Base-by-base conservation (phyloP, 2,113 vertebrate species). In the Pungitius pungitius region DNA sequence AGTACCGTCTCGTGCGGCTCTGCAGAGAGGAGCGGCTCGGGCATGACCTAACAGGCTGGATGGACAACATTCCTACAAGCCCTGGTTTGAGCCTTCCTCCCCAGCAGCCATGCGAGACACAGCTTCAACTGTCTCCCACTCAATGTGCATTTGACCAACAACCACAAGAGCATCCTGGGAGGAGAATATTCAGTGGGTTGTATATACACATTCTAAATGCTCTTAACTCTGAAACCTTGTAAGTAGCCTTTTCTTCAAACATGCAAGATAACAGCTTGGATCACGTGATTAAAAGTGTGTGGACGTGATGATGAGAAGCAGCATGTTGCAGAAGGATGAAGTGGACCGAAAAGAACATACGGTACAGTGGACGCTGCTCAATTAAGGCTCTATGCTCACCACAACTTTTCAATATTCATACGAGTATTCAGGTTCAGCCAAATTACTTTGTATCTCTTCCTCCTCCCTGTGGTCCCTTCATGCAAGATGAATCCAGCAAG, bases 41-140 rank as follows among this genome's bases (percentile, higher is more conserved):
- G 73, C 47, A 58, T 71, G 81, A 89, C 60, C 78, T 39, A 83
- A 85, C 80, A 78, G 67, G 80, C 91, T 78, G 69, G 89, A 71
- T 77, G 45, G 63, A 82, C 80, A 5, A 76, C 91, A 91, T 92
- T 92, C 90, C 85, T 84, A 51, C 18, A 71, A 81, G 45, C 12
- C n/a, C 75, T 55, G 73, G 47, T 66, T 66, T 83, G 77, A 17
- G 67, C 61, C 80, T 78, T 83, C 69, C 55, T 81, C 75, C 58
- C 54, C 75, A 40, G 67, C 49, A 77, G 56, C 13, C 13, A 63
- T 73, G 61, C 17, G 55, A 78, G 73, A 73, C 82, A 79, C 77
- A 76, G 54, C 69, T 26, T 73, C 62, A 64, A 63, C 63, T 75
- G 72, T 67, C 60, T 71, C 60, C 39, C 27, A 49, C 67, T 65